These are phyloP conservation scores for Azemiops feae DNA, from an alignment of 2,113 vertebrate species.

Conservation along the genomic window DNA sequence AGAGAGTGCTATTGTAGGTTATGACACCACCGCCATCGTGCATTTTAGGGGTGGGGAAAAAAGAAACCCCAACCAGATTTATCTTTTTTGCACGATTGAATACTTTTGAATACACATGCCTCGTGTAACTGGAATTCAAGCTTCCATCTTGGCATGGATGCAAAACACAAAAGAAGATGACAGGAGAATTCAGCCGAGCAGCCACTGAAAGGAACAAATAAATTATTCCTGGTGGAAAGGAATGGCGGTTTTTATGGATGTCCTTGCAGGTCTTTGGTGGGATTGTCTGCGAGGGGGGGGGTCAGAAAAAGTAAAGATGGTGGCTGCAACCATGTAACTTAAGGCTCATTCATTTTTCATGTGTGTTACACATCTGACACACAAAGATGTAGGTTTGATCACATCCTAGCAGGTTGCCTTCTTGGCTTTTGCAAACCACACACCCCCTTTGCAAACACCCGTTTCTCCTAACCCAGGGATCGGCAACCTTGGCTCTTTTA, in stretches of 20 bases:
- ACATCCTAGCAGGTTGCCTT: not conserved
- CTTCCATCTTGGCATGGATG: constrained; percentile 8
- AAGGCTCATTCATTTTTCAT: not conserved
- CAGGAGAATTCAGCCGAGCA: constrained; percentile 29
- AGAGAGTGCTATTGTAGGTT: not conserved
- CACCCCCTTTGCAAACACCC: not conserved
- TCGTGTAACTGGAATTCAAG: constrained; percentile 10
- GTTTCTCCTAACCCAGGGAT: not conserved
- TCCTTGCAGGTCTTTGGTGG: constrained; percentile 25
- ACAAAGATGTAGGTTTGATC: not conserved
- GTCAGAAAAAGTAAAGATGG: not conserved
- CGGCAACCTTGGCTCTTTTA: too few relatives aligned
- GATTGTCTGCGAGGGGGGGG: not conserved
- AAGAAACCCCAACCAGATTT: not conserved
- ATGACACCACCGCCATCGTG: constrained; percentile 3
- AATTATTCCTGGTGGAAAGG: constrained; percentile 19
- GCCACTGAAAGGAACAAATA: constrained; percentile 9
- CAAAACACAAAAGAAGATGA: not conserved
- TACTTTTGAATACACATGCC: constrained; percentile 15
- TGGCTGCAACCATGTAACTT: not conserved
- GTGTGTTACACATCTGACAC: not conserved
- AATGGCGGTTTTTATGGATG: constrained; percentile 18
- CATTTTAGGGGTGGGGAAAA: constrained; percentile 34
- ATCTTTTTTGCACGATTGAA: constrained; percentile 20
- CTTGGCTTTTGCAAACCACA: not conserved